These are phyloP conservation scores for Acleris sparsana DNA, from an alignment of 2,888 invertebrate genomes.

Conservation along the genomic window DNA sequence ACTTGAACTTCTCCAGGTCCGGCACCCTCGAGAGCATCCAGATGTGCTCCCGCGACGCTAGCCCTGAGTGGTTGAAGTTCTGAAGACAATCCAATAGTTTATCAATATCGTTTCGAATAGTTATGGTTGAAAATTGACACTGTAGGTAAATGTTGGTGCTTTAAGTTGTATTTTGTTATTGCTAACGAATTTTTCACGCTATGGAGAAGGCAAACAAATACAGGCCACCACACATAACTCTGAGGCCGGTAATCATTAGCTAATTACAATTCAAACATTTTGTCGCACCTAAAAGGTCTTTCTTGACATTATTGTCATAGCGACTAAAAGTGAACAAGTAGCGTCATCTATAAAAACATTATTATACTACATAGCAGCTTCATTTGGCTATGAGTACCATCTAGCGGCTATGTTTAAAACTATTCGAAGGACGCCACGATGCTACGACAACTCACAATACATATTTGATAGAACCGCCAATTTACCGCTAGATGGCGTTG, in stretches of 20 bases:
- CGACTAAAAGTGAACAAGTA: not conserved
- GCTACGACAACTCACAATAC: not conserved
- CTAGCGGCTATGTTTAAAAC: too few relatives aligned
- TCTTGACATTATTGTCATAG: too few relatives aligned
- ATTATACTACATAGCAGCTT: not conserved
- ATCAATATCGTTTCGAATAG: too few relatives aligned
- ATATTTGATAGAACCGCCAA: not conserved
- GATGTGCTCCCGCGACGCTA: slow-evolving; percentile 85
- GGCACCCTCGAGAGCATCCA: slow-evolving; percentile 91
- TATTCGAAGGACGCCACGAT: not conserved
- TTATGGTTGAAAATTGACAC: too few relatives aligned
- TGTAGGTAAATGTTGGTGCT: too few relatives aligned
- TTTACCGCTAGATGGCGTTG: slow-evolving; percentile 4
- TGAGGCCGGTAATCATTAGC: too few relatives aligned
- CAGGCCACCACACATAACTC: too few relatives aligned
- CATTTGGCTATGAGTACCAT: not conserved
- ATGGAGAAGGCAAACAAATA: too few relatives aligned
- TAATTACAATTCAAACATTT: too few relatives aligned
- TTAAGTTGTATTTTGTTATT: too few relatives aligned
- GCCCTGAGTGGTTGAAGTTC: slow-evolving; percentile 89
- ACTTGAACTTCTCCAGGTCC: slow-evolving; percentile 87
- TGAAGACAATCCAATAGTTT: slow-evolving; percentile 55
- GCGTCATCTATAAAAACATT: not conserved
- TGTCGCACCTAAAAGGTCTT: too few relatives aligned
- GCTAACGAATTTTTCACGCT: too few relatives aligned